These are phyloP conservation scores for Falco berigora DNA, from an alignment of 2,797 vertebrate species.

Conservation along the genomic window DNA sequence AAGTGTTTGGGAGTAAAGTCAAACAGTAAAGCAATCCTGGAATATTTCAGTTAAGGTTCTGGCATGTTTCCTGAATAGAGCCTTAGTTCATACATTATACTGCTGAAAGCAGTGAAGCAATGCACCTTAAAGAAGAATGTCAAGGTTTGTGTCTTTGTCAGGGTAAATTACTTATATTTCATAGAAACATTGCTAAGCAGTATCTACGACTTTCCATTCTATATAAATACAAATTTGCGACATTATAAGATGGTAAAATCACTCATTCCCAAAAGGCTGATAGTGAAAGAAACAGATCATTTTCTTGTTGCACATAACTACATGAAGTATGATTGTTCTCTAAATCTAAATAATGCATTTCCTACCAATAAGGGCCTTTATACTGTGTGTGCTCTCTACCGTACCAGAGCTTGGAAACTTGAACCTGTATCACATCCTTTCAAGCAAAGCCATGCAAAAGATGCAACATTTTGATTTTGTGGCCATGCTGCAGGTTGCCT, in stretches of 20 bases:
- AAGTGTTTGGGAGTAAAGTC: conserved; percentile 1
- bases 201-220: neutral
- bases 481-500: neutral
- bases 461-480: neutral
- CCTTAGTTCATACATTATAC: neutral
- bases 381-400: neutral
- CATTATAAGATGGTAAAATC: neutral
- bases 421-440: neutral
- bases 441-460: neutral
- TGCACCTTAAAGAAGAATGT: neutral
- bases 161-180: neutral
- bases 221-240: neutral
- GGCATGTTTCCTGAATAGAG: neutral
- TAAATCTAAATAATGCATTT: neutral
- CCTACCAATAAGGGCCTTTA: neutral
- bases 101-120: neutral
- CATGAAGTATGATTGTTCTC: neutral
- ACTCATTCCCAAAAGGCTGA: neutral
- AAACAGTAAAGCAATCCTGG: neutral
- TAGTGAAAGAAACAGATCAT: neutral
- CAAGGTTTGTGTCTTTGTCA: neutral
- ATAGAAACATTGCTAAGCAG: neutral
- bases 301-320: neutral
- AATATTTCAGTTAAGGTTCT: conserved; percentile 2
- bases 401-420: neutral